Percentiles rank a stretch among this genome's conserved stretches.
Evolutionary conservation across 2,888 invertebrate species (phyloP).

Genomic region (Hypsopygia costalis): DNA sequence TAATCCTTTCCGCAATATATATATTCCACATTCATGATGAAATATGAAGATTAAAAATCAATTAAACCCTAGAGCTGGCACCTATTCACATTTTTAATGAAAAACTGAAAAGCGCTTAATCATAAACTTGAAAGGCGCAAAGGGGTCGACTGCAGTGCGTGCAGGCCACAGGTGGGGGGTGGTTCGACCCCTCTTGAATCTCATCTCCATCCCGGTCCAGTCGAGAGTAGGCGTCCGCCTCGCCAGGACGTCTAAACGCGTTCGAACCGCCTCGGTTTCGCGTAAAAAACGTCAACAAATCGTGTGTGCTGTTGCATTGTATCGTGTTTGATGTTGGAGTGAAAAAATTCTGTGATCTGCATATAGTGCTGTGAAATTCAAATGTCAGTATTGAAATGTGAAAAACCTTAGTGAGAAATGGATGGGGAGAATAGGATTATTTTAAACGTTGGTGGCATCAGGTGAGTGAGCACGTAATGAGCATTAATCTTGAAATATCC

Average conservation of each 20-base stretch:
- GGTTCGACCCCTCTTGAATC: slow-evolving; percentile 25
- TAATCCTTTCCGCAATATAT: too few species aligned
- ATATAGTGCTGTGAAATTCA: slow-evolving; percentile 38
- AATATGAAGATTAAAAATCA: slow-evolving; percentile 3
- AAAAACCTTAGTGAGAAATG: slow-evolving; percentile 69
- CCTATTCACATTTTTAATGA: slow-evolving; percentile 5
- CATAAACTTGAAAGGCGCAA: slow-evolving; percentile 52
- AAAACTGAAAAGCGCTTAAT: slow-evolving; percentile 24
- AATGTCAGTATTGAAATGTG: slow-evolving; percentile 35
- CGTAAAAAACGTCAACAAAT: slow-evolving; percentile 9
- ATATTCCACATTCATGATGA: too few species aligned
- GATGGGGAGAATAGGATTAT: slow-evolving; percentile 97
- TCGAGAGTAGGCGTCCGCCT: slow-evolving; percentile 36
- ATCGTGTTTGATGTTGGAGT: slow-evolving; percentile 26
- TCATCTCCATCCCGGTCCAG: slow-evolving; percentile 29
- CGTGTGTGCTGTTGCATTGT: not conserved
- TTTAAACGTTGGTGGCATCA: slow-evolving; percentile 95
- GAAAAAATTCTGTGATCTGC: not conserved
- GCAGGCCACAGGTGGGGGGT: slow-evolving; percentile 72
- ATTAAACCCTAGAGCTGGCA: slow-evolving; percentile 3
- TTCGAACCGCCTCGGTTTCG: slow-evolving; percentile 13
- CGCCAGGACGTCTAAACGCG: slow-evolving; percentile 32
- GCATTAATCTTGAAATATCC: too few species aligned
- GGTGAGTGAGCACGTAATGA: slow-evolving; percentile 53
- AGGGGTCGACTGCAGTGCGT: slow-evolving; percentile 73